A percentile compares a stretch with the other conserved stretches of the same genome.
These are phyloP conservation scores for Coronaproctus castanopsis DNA, from an alignment of 2,888 invertebrate genomes.

Conservation along the genomic window DNA sequence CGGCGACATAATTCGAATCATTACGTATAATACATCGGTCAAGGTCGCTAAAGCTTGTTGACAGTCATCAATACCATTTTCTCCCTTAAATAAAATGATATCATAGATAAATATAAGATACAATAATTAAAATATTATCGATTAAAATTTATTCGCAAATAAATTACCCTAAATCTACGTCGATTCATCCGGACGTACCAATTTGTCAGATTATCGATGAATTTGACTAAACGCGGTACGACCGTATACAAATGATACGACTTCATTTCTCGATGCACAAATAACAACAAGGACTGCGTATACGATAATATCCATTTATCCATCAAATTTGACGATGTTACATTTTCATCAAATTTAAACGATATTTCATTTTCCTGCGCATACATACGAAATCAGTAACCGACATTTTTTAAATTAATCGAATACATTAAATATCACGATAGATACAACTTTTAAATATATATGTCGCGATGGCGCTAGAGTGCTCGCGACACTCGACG, in stretches of 20 bases:
- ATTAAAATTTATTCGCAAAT: too few relatives aligned
- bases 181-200: conserved; percentile 98
- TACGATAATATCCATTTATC: conserved; percentile 94
- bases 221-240: conserved; percentile 77
- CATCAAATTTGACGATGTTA: conserved; percentile 50
- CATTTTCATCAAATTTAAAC: conserved; percentile 5
- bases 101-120: not conserved
- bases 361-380: conserved; percentile 5
- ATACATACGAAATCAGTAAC: not conserved
- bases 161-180: conserved; percentile 55
- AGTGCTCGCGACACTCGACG: too few relatives aligned
- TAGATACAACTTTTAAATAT: too few relatives aligned
- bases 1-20: conserved; percentile 86
- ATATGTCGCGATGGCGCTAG: too few relatives aligned
- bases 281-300: conserved; percentile 75
- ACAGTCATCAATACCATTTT: conserved; percentile 59
- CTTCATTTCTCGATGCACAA: conserved; percentile 80
- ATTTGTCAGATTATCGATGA: conserved; percentile 93
- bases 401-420: not conserved
- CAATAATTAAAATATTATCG: too few relatives aligned
- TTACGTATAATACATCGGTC: conserved; percentile 66
- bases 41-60: conserved; percentile 67
- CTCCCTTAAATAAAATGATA: conserved; percentile 24
- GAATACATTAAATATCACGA: not conserved
- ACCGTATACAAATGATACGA: conserved; percentile 89